Percentiles rank a stretch among this genome's conserved stretches.
Conservation (phyloP, 2,888 invertebrate species). For the Nomada goodeniana region DNA sequence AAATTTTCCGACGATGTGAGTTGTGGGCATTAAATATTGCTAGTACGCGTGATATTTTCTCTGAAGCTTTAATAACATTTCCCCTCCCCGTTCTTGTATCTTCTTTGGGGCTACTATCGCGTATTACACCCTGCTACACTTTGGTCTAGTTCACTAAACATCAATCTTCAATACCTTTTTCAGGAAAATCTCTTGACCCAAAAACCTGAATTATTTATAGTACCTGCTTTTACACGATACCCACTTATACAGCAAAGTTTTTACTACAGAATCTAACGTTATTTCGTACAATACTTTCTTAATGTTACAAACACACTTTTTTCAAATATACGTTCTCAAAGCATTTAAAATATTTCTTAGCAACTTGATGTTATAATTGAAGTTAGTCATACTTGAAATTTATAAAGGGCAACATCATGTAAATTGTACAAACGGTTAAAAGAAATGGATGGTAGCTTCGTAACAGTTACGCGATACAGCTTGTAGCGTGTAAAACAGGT, state of each 20-base stretch:
- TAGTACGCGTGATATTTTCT: background rate
- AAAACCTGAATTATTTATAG: slow-evolving; percentile 5
- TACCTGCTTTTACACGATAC: background rate
- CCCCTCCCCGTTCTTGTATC: no score
- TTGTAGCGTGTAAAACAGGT: slow-evolving; percentile 22
- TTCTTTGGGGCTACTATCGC: background rate
- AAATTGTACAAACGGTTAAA: background rate
- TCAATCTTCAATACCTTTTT: slow-evolving; percentile 5
- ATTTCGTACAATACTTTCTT: no score
- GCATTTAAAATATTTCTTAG: no score
- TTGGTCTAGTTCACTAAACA: background rate
- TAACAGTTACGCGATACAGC: slow-evolving; percentile 3
- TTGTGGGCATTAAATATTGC: background rate
- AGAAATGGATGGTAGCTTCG: background rate
- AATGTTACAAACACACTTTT: no score
- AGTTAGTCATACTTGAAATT: background rate
- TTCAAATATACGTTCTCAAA: no score
- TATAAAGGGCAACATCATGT: background rate
- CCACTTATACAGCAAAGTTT: background rate
- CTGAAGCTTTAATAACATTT: background rate
- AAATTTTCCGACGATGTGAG: background rate
- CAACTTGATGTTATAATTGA: background rate
- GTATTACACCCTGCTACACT: background rate
- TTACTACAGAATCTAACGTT: no score
- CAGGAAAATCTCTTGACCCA: slow-evolving; percentile 5